These are phyloP conservation scores for Caenorhabditis panamensis DNA, from an alignment of 2,888 invertebrate species.

Conservation along the genomic window DNA sequence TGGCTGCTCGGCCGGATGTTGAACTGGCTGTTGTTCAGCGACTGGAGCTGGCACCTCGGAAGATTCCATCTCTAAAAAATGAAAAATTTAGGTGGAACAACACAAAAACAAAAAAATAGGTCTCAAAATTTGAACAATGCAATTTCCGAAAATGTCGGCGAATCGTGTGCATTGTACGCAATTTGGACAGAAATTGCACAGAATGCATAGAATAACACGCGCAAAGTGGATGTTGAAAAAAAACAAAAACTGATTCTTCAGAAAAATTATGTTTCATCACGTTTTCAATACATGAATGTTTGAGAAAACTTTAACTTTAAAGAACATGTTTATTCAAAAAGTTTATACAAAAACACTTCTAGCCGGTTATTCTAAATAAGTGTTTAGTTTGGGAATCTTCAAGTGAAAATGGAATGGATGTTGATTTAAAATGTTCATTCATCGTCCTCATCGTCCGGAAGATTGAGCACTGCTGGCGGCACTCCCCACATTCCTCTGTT, in stretches of 20 bases:
- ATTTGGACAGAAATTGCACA: not conserved
- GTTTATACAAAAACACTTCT: too few relatives aligned
- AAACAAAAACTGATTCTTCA: slow-evolving; percentile 2
- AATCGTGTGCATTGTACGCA: not conserved
- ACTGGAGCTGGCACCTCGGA: not conserved
- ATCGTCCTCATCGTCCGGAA: slow-evolving; percentile 1
- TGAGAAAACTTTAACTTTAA: too few relatives aligned
- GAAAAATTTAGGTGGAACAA: not conserved
- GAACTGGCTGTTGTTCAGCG: slow-evolving; percentile 3
- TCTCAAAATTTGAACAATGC: not conserved
- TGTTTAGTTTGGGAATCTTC: too few relatives aligned
- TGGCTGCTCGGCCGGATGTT: not conserved
- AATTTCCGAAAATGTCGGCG: not conserved
- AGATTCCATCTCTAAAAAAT: slow-evolving; percentile 25
- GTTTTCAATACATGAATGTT: too few relatives aligned
- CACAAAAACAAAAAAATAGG: not conserved
- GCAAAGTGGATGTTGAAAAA: not conserved
- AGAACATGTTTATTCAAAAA: too few relatives aligned
- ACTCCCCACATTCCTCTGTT: slow-evolving; percentile 20
- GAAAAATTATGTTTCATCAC: too few relatives aligned
- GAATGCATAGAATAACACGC: not conserved
- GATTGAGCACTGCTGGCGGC: slow-evolving; percentile 20
- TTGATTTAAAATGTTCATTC: not conserved
- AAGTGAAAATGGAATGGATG: too few relatives aligned
- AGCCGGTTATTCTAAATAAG: too few relatives aligned